Evolutionary conservation across 2,888 invertebrate species (phyloP).

Genomic region (Calameuta idolon): DNA sequence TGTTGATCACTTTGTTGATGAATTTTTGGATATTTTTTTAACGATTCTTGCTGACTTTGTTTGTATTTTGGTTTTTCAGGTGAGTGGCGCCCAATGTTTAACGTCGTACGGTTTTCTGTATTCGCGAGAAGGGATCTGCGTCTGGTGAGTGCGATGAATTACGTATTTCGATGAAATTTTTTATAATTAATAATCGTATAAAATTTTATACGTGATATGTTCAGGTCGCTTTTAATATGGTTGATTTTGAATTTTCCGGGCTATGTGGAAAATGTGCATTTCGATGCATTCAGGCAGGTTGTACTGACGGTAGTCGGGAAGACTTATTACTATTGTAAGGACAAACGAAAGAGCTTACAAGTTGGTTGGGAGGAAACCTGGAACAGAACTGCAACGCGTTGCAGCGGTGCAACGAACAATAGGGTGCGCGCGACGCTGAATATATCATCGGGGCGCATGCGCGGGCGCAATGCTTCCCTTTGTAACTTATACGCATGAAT

Average conservation of each 20-base stretch:
- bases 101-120: background rate
- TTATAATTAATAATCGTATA: background rate
- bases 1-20: background rate
- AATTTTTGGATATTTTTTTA: background rate
- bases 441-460: conserved; percentile 54
- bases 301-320: conserved; percentile 23
- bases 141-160: background rate
- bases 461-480: conserved; percentile 28
- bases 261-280: conserved; percentile 17
- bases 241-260: background rate
- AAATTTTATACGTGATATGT: background rate
- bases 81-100: background rate
- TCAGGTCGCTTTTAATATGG: background rate
- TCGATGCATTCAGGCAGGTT: conserved; percentile 2
- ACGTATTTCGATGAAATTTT: background rate
- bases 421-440: conserved; percentile 54
- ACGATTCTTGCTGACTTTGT: background rate
- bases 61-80: background rate
- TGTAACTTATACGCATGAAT: conserved; percentile 53
- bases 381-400: conserved; percentile 14
- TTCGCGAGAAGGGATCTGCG: background rate
- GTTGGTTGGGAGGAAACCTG: conserved; percentile 13
- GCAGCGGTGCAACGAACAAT: conserved; percentile 45
- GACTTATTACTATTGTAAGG: conserved; percentile 32
- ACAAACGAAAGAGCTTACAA: conserved; percentile 17